Base-by-base conservation (phyloP, 2,797 vertebrate genomes). In the Pitangus sulphuratus region DNA sequence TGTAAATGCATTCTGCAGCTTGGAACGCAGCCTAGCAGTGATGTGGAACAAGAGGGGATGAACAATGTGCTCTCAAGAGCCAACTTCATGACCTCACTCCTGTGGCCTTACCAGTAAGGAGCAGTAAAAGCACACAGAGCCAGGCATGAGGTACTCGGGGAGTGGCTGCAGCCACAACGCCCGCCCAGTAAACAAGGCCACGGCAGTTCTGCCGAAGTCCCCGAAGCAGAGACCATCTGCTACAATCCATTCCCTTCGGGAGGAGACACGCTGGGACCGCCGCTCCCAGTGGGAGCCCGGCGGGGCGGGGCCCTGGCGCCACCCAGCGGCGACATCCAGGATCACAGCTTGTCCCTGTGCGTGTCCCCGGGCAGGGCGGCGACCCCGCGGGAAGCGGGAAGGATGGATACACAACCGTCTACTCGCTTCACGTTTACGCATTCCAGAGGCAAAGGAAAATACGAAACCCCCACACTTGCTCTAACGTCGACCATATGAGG, bases 211-310 rank as follows among this genome's bases (percentile, higher is more conserved):
- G 57, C 61, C 2, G 5, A 2, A 19, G 30, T 2, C 5, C 48
- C 19, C 3, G 18, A 13, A 3, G 56, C 0, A 18, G 24, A 16
- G 69, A n/a, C 30, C 45, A 2, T 0, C 22, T 10, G 37, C 2
- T 0, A 0, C 0, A 3, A 0, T 0, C 8, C 58, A 4, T 0
- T 8, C 53, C 44, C 2, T 31, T 12, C 28, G 50, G 4, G 12
- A 28, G 22, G 22, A 35, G 6, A 2, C 9, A 12, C 30, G 8
- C 8, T 1, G 26, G 12, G 1, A 20, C 2, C 3, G 37, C 18
- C n/a, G 4, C 0, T 24, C 28, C 42, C n/a, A 13, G 17, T 18
- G 13, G 35, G 3, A 6, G 17, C 13, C 20, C 6, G 33, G 21
- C 18, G 37, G 18, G 44, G 33, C 39, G 44, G 18, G 37, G 30